phyloP scores from a whole-genome alignment of 2,888 invertebrate genomes.

The Rhagonycha fulva region DNA sequence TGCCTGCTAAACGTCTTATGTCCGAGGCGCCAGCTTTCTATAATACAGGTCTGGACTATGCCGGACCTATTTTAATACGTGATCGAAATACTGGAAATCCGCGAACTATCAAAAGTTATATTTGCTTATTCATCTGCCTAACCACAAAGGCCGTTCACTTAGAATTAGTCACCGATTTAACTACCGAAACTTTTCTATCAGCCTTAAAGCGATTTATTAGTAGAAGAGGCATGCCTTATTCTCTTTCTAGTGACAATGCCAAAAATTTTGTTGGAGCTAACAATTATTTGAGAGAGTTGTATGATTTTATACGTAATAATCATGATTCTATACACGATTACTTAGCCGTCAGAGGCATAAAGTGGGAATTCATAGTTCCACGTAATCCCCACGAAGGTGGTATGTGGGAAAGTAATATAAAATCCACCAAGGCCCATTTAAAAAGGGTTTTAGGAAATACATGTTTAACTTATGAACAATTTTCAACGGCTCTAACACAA shows the following conservation, averaged over 20 bases:
- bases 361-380: conserved; percentile 42
- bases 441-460: conserved; percentile 28
- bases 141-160: conserved; percentile 44
- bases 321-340: not conserved
- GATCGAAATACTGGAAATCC: not conserved
- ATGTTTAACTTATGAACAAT: conserved; percentile 39
- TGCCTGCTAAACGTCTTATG: not conserved
- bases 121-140: conserved; percentile 42
- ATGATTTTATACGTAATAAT: conserved; percentile 4
- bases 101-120: conserved; percentile 25
- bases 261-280: conserved; percentile 44
- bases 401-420: conserved; percentile 36
- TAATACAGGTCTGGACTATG: conserved; percentile 26
- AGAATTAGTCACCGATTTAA: conserved; percentile 42
- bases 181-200: conserved; percentile 41
- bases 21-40: conserved; percentile 1
- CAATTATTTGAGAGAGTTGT: conserved; percentile 33
- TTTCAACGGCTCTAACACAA: conserved; percentile 37
- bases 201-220: conserved; percentile 41
- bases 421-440: conserved; percentile 38
- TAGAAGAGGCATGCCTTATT: conserved; percentile 35
- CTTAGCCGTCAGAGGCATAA: conserved; percentile 2
- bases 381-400: conserved; percentile 25
- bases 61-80: conserved; percentile 24
- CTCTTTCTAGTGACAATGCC: conserved; percentile 43